These are phyloP conservation scores for Scyliorhinus canicula DNA, from an alignment of 2,797 vertebrate species.

Conservation along the genomic window DNA sequence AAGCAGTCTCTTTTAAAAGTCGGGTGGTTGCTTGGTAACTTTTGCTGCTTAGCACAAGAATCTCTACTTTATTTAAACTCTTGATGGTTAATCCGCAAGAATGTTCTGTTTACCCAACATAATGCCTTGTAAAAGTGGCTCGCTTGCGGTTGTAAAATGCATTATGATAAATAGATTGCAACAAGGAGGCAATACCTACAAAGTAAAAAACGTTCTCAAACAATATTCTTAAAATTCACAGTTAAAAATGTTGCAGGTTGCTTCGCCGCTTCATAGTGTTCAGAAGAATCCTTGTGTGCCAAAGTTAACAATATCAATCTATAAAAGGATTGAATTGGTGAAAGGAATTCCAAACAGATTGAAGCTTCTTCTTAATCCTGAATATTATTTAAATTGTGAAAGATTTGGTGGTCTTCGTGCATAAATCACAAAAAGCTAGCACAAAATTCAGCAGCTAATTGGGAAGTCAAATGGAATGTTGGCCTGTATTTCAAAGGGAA, in stretches of 20 bases:
- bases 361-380: not conserved
- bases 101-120: not conserved
- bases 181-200: not conserved
- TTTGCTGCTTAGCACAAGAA: not conserved
- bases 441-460: too few species aligned
- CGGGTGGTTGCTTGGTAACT: not conserved
- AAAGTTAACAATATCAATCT: not conserved
- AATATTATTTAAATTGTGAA: too few species aligned
- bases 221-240: not conserved
- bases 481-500: too few species aligned
- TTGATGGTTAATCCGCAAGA: not conserved
- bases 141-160: not conserved
- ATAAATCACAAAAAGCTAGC: too few species aligned
- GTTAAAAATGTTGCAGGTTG: not conserved
- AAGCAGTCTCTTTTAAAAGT: not conserved
- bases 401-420: too few species aligned
- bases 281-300: not conserved
- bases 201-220: not conserved
- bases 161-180: not conserved
- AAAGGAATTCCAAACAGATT: not conserved
- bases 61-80: not conserved
- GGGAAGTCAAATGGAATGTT: too few species aligned
- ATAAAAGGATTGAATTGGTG: not conserved
- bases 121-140: not conserved
- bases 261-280: not conserved